Conservation (phyloP, 1,140 invertebrate genomes). For the Olivierus martensii region DNA sequence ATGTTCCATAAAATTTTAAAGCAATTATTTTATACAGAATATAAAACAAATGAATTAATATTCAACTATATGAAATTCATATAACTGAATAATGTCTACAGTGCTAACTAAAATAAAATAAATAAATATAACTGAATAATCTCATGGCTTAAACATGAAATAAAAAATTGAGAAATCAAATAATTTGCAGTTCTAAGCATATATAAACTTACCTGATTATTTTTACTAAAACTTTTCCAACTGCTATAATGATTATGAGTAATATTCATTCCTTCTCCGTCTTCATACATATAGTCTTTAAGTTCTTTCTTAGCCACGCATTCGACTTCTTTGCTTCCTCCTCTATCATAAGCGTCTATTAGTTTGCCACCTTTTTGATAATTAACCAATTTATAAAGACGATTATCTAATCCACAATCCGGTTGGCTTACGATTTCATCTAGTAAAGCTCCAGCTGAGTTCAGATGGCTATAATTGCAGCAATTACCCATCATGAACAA, state of each 20-base stretch:
- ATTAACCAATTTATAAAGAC: conserved; percentile 70
- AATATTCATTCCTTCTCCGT: background rate
- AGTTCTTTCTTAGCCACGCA: conserved; percentile 4
- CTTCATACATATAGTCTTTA: conserved; percentile 1
- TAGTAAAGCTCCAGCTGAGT: conserved; percentile 3
- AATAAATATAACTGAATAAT: no score
- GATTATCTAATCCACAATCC: conserved; percentile 1
- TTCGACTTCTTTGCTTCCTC: conserved; percentile 8
- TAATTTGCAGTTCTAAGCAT: no score
- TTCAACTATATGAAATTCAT: no score
- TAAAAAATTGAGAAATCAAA: no score
- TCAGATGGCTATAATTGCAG: no score
- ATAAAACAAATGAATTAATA: no score
- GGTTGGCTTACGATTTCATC: conserved; percentile 11
- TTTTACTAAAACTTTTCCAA: background rate
- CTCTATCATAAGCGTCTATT: conserved; percentile 2
- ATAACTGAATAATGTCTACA: no score
- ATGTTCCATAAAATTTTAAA: no score
- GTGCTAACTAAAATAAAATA: no score
- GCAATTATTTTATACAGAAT: no score
- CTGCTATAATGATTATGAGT: background rate
- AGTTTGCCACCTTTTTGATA: conserved; percentile 50
- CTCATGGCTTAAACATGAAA: no score
- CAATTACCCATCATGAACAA: no score
- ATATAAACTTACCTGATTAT: background rate